These are phyloP conservation scores for Caretta caretta DNA, from an alignment of 2,113 vertebrate species.

Conservation along the genomic window DNA sequence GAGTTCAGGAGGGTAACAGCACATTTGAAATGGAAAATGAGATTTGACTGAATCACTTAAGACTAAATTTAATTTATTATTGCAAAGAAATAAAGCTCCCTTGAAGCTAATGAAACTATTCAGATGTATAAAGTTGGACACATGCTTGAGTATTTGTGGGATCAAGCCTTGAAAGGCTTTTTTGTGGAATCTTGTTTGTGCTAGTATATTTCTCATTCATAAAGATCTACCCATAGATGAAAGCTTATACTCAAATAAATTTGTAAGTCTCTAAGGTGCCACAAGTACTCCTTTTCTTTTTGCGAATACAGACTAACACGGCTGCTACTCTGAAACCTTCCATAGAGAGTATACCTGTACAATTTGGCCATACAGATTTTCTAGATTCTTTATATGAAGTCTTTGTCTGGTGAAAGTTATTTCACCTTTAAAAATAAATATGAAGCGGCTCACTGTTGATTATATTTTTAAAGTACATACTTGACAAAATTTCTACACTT, in stretches of 20 bases:
- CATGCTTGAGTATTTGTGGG: not conserved
- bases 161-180: not conserved
- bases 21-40: not conserved
- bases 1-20: not conserved
- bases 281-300: too few species aligned
- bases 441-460: not conserved
- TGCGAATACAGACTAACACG: too few species aligned
- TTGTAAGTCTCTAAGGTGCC: too few species aligned
- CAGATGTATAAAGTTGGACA: not conserved
- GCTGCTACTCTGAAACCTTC: too few species aligned
- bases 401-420: not conserved
- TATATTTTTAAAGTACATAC: rapidly evolving
- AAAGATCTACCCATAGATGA: not conserved
- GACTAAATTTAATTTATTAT: not conserved
- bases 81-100: not conserved
- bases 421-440: not conserved
- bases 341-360: not conserved
- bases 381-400: not conserved
- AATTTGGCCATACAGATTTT: not conserved
- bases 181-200: not conserved
- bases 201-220: not conserved
- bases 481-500: not conserved
- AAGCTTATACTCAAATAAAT: too few species aligned
- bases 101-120: not conserved
- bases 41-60: not conserved